Percentiles rank a stretch among this genome's conserved stretches.
Evolutionary conservation across 2,888 invertebrate species (phyloP).

Genomic region (Allacma fusca): DNA sequence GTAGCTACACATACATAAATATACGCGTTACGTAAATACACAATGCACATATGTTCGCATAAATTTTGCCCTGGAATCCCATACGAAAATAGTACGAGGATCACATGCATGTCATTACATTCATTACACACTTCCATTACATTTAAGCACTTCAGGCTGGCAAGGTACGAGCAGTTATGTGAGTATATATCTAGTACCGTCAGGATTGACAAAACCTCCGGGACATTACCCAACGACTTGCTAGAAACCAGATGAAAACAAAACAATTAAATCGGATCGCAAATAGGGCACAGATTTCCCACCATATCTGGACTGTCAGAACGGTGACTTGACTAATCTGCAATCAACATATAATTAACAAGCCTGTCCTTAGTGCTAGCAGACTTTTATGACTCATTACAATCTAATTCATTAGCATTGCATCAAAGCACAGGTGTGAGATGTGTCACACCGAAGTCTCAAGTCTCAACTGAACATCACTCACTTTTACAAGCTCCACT

Average conservation of each 20-base stretch:
- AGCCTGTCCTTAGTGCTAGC: background rate
- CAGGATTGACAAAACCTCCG: background rate
- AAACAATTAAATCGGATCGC: slow-evolving; percentile 3
- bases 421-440: slow-evolving; percentile 22
- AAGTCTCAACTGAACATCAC: slow-evolving; percentile 11
- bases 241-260: background rate
- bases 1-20: too few species aligned
- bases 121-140: too few species aligned
- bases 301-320: background rate
- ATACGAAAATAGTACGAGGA: too few species aligned
- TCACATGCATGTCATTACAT: too few species aligned
- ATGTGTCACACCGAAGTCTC: slow-evolving; percentile 17
- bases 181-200: too few species aligned
- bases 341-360: slow-evolving; percentile 6
- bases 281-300: slow-evolving; percentile 16
- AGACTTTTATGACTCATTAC: slow-evolving; percentile 7
- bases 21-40: too few species aligned
- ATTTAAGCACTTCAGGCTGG: too few species aligned
- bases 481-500: background rate
- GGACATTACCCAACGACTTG: background rate
- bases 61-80: too few species aligned
- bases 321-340: slow-evolving; percentile 5
- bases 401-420: slow-evolving; percentile 24
- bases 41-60: too few species aligned
- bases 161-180: too few species aligned